Conservation (phyloP, 2,113 vertebrate genomes). For the Prolemur simus region DNA sequence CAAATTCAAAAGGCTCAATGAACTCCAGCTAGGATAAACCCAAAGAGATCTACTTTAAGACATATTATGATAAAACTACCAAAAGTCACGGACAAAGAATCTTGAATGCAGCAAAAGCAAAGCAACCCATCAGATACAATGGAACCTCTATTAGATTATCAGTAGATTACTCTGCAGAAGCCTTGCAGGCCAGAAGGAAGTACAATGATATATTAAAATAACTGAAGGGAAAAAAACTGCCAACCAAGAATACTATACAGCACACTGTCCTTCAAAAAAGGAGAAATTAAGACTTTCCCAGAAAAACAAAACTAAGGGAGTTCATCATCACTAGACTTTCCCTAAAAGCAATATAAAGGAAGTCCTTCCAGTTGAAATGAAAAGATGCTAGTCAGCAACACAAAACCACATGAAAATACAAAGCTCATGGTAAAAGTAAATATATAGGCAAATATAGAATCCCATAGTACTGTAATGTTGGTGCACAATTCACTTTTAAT, state of each 20-base stretch:
- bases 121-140: too few relatives aligned
- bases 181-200: too few relatives aligned
- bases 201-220: too few relatives aligned
- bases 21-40: not conserved
- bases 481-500: not conserved
- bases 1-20: not conserved
- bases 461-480: not conserved
- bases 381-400: not conserved
- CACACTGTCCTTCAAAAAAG: too few relatives aligned
- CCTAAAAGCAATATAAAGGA: not conserved
- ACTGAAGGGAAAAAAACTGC: too few relatives aligned
- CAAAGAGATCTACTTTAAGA: not conserved
- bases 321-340: not conserved
- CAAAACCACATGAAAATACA: not conserved
- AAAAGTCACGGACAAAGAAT: not conserved
- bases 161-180: too few relatives aligned
- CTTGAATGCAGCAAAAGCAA: too few relatives aligned
- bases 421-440: not conserved
- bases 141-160: not conserved
- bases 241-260: too few relatives aligned
- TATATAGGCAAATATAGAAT: not conserved
- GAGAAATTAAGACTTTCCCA: not conserved
- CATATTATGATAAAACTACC: not conserved
- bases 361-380: not conserved
- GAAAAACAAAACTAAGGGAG: not conserved